Percentiles rank a stretch among this genome's conserved stretches.
phyloP scores from a whole-genome alignment of 2,113 vertebrate species.

The Ophiodon elongatus region DNA sequence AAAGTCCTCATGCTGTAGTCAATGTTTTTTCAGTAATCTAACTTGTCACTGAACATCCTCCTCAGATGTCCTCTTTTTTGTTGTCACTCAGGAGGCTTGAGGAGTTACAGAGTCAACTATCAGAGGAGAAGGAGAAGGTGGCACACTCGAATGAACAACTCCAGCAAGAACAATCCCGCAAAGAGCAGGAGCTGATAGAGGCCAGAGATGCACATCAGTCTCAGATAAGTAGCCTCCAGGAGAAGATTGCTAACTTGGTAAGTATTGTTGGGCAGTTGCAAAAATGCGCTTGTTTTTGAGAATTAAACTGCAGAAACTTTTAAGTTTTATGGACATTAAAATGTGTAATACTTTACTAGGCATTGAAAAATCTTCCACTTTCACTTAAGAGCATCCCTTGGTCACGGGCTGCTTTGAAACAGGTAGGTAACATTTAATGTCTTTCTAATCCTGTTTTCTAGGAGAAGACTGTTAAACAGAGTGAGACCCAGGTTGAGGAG shows the following conservation, averaged over 20 bases:
- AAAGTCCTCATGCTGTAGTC: not conserved
- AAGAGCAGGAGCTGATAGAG: constrained; percentile 86
- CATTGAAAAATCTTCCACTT: not conserved
- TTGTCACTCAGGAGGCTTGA: constrained; percentile 87
- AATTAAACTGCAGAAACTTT: not conserved
- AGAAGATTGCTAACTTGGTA: constrained; percentile 88
- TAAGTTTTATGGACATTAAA: not conserved
- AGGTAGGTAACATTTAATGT: not conserved
- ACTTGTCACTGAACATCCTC: not conserved
- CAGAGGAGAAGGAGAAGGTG: constrained; percentile 87
- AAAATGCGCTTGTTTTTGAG: not conserved
- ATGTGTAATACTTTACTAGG: not conserved
- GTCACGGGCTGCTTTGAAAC: not conserved
- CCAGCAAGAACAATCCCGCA: constrained; percentile 82
- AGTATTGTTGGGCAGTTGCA: constrained; percentile 48
- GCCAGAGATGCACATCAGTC: constrained; percentile 80
- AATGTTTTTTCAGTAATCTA: not conserved
- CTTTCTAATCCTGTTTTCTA: constrained; percentile 38
- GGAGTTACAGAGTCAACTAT: constrained; percentile 89
- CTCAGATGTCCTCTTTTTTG: not conserved
- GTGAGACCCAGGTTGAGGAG: constrained; percentile 82
- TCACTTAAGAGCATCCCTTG: not conserved
- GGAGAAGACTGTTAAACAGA: constrained; percentile 82
- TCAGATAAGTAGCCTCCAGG: constrained; percentile 84
- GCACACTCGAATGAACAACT: constrained; percentile 85